These are phyloP conservation scores for Heteractis magnifica DNA, from an alignment of 92 coral and sea anemone genomes.

Conservation along the genomic window DNA sequence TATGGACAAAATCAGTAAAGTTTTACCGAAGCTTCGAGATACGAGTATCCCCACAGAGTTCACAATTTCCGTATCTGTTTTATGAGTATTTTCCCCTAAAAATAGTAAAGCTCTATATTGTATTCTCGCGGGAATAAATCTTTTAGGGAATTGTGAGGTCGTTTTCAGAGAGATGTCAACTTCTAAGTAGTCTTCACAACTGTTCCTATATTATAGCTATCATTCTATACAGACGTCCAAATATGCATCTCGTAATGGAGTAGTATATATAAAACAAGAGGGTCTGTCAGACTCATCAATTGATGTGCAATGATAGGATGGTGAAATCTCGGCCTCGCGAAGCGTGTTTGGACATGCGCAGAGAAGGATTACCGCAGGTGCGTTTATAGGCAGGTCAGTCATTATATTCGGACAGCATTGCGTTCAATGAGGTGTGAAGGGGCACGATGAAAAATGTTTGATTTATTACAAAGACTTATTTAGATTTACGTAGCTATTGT, in stretches of 20 bases:
- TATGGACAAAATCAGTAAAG: not conserved
- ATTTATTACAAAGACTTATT: constrained; percentile 99
- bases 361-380: constrained; percentile 69
- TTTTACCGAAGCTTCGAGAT: no score
- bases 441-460: constrained; percentile 96
- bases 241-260: constrained; percentile 21
- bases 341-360: constrained; percentile 67
- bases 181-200: constrained; percentile 26
- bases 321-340: constrained; percentile 66
- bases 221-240: constrained; percentile 1
- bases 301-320: constrained; percentile 35
- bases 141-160: constrained; percentile 23
- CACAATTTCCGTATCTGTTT: not conserved
- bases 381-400: constrained; percentile 68
- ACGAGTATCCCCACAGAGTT: not conserved
- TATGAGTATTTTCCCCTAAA: not conserved
- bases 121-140: constrained; percentile 15
- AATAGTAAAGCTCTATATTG: constrained; percentile 17
- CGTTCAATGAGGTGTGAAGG: constrained; percentile 94
- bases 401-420: constrained; percentile 52
- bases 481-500: constrained; percentile 98
- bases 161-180: constrained; percentile 20
- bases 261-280: not conserved
- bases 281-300: constrained; percentile 16
- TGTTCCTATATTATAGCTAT: constrained; percentile 27